A percentile compares a stretch with the other conserved stretches of the same genome.
phyloP scores from a whole-genome alignment of 2,797 vertebrate species.

The Manis crassicaudata region DNA sequence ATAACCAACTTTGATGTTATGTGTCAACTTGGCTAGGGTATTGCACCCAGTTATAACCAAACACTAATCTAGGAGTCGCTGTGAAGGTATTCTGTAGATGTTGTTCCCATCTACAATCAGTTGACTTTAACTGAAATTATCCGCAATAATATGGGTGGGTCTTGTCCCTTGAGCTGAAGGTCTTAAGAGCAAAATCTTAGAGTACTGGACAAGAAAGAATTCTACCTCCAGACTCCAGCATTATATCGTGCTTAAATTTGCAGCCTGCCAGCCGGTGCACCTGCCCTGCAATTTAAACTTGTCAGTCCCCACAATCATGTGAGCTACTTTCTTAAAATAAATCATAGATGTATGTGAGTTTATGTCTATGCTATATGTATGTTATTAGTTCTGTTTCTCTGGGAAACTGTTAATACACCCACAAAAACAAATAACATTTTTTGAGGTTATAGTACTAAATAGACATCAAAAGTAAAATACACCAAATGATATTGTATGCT shows the following conservation, averaged over 20 bases:
- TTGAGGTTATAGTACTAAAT: background rate
- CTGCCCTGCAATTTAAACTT: background rate
- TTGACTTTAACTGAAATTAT: slow-evolving; percentile 3
- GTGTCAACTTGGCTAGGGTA: background rate
- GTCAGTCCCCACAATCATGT: background rate
- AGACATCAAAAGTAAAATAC: background rate
- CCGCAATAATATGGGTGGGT: background rate
- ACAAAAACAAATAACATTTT: background rate
- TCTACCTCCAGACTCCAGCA: background rate
- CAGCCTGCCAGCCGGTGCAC: background rate
- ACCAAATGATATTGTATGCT: background rate
- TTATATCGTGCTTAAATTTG: background rate
- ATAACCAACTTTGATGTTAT: background rate
- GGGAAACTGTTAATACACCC: background rate
- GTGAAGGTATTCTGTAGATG: background rate
- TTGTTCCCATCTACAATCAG: background rate
- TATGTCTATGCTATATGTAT: background rate
- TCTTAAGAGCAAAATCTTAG: background rate
- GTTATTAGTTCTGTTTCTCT: background rate
- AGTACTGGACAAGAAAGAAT: background rate
- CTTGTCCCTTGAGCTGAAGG: background rate
- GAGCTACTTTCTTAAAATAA: slow-evolving; percentile 40
- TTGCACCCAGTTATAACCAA: background rate
- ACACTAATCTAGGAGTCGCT: background rate
- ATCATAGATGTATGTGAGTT: background rate